Evolutionary conservation across 2,888 invertebrate species (phyloP).

Genomic region (Octonoba sinensis): DNA sequence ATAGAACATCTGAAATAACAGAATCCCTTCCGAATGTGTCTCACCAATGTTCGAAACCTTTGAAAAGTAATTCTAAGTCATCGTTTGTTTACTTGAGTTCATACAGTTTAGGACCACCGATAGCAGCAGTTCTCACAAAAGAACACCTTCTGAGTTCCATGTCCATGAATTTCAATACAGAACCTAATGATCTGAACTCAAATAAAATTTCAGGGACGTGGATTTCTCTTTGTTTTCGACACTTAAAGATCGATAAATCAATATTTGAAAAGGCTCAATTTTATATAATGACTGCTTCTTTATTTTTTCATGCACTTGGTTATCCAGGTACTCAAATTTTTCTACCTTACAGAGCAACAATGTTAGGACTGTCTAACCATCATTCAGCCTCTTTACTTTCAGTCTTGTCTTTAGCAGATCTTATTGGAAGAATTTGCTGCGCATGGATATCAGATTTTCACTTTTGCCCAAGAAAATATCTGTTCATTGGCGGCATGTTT

Average conservation of each 20-base stretch:
- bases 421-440: constrained; percentile 58
- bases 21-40: constrained; percentile 56
- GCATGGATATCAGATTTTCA: constrained; percentile 65
- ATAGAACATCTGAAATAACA: constrained; percentile 54
- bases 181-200: background rate
- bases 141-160: constrained; percentile 42
- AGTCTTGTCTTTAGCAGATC: constrained; percentile 60
- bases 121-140: constrained; percentile 56
- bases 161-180: constrained; percentile 3
- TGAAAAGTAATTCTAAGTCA: constrained; percentile 42
- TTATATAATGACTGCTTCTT: constrained; percentile 63
- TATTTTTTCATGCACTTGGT: constrained; percentile 60
- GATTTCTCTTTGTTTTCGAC: constrained; percentile 29
- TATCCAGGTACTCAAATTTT: constrained; percentile 65
- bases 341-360: constrained; percentile 59
- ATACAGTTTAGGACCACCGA: constrained; percentile 62
- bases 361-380: constrained; percentile 55
- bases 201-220: constrained; percentile 14
- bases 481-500: constrained; percentile 63
- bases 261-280: constrained; percentile 60
- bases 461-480: constrained; percentile 61
- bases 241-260: constrained; percentile 43
- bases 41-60: constrained; percentile 18
- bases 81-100: constrained; percentile 64
- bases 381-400: constrained; percentile 62